These are phyloP conservation scores for Deroptyus accipitrinus DNA, from an alignment of 2,113 vertebrate species.

Conservation along the genomic window DNA sequence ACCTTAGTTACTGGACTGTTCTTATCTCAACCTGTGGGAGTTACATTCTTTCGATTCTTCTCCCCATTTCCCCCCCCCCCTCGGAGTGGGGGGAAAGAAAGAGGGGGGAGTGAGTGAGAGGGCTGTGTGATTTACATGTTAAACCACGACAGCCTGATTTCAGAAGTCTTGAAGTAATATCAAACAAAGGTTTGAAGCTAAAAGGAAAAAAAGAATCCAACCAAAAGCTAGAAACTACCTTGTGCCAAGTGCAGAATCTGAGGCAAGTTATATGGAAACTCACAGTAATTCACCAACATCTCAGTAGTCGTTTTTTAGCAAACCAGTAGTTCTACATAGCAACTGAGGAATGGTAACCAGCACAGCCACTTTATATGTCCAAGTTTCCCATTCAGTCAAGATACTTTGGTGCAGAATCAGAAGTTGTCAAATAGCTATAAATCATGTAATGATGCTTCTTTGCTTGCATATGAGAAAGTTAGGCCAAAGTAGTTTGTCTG, in stretches of 20 bases:
- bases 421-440: neutral
- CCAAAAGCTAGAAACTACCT: neutral
- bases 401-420: neutral
- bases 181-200: neutral
- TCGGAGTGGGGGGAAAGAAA: too few species aligned
- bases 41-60: too few species aligned
- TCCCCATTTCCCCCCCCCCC: too few species aligned
- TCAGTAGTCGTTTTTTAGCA: neutral
- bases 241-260: neutral
- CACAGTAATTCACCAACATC: neutral
- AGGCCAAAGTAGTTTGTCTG: neutral
- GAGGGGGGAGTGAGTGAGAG: too few species aligned
- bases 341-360: neutral
- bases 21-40: too few species aligned
- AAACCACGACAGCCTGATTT: neutral
- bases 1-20: too few species aligned
- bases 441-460: neutral
- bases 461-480: neutral
- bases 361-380: neutral
- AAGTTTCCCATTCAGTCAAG: neutral
- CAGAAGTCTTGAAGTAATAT: neutral
- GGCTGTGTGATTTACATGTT: too few species aligned
- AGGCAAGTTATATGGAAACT: neutral
- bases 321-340: neutral
- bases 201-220: neutral